phyloP scores from a whole-genome alignment of 2,888 invertebrate species.

The Microctonus aethiopoides region DNA sequence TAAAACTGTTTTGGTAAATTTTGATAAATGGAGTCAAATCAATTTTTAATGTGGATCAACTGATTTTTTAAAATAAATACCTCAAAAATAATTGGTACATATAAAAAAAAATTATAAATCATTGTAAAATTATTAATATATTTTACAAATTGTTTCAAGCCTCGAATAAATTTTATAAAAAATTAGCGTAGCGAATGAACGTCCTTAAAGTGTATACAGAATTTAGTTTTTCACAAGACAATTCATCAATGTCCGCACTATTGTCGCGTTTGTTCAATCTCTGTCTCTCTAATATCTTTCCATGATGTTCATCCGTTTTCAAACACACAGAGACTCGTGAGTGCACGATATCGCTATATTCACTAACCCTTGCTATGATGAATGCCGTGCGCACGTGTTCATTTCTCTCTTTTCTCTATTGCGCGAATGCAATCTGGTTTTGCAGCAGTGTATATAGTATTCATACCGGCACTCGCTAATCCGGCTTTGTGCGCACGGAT shows the following conservation, averaged over 20 bases:
- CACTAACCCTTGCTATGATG: slow-evolving; percentile 24
- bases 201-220: not conserved
- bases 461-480: slow-evolving; percentile 13
- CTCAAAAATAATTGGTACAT: too few relatives aligned
- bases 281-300: slow-evolving; percentile 31
- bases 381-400: slow-evolving; percentile 2
- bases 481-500: slow-evolving; percentile 21
- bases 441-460: not conserved
- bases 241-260: slow-evolving; percentile 18
- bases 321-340: slow-evolving; percentile 2
- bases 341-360: slow-evolving; percentile 17
- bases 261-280: slow-evolving; percentile 14
- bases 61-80: too few relatives aligned
- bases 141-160: too few relatives aligned
- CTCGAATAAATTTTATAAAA: too few relatives aligned
- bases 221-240: not conserved
- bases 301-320: slow-evolving; percentile 39
- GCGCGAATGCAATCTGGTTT: slow-evolving; percentile 5
- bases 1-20: too few relatives aligned
- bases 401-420: slow-evolving; percentile 2
- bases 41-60: too few relatives aligned
- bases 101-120: too few relatives aligned
- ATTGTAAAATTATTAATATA: too few relatives aligned
- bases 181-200: too few relatives aligned
- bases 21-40: too few relatives aligned